phyloP scores from a whole-genome alignment of 1,140 invertebrate genomes.

The Drosophila ogumai region DNA sequence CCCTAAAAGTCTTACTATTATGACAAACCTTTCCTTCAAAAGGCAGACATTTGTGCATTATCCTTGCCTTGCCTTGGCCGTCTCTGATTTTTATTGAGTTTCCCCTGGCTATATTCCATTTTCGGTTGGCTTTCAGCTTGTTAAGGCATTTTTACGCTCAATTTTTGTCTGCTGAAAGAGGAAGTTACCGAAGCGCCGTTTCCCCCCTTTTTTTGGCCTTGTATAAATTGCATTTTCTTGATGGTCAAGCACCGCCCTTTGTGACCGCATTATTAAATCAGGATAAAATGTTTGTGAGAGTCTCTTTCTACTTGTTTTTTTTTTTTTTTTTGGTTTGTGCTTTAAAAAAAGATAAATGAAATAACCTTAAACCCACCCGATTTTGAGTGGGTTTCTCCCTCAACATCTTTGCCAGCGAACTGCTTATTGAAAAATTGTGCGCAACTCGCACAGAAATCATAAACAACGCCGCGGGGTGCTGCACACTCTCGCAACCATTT shows the following conservation, averaged over 20 bases:
- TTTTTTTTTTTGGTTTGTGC: slow-evolving; percentile 28
- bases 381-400: slow-evolving; percentile 11
- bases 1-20: not conserved
- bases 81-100: slow-evolving; percentile 17
- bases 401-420: slow-evolving; percentile 34
- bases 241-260: slow-evolving; percentile 45
- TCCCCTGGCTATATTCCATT: slow-evolving; percentile 8
- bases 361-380: slow-evolving; percentile 19
- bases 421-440: slow-evolving; percentile 79
- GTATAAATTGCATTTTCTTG: slow-evolving; percentile 76
- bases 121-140: slow-evolving; percentile 48
- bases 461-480: slow-evolving; percentile 72
- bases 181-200: not conserved
- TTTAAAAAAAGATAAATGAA: slow-evolving; percentile 44
- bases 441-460: slow-evolving; percentile 70
- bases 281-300: slow-evolving; percentile 52
- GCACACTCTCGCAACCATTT: slow-evolving; percentile 15
- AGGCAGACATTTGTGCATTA: not conserved
- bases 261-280: slow-evolving; percentile 78
- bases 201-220: not conserved
- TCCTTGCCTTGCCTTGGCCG: not conserved
- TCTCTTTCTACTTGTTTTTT: slow-evolving; percentile 1
- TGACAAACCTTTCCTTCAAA: not conserved
- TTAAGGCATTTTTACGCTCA: slow-evolving; percentile 76
- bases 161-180: slow-evolving; percentile 41